Evolutionary conservation across 1,140 invertebrate species (phyloP).

Genomic region (Rhagoletis zephyria): DNA sequence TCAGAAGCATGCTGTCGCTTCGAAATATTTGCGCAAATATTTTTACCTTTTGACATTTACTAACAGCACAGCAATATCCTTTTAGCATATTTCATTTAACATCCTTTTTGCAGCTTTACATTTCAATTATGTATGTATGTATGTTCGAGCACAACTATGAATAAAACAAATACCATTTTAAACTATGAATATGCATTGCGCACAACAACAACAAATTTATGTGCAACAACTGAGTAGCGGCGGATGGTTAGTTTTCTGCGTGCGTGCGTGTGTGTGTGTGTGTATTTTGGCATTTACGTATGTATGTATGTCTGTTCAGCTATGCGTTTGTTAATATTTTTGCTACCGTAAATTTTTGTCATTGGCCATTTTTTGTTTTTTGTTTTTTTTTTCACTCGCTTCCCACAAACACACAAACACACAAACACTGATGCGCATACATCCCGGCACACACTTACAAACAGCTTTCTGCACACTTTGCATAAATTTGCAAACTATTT

Average conservation of each 20-base stretch:
- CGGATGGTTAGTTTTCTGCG: background rate
- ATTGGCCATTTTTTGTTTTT: background rate
- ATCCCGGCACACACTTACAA: background rate
- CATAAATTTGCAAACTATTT: conserved; percentile 9
- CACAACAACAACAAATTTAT: conserved; percentile 4
- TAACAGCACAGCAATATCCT: conserved; percentile 3
- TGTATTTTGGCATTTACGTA: background rate
- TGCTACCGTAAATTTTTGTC: conserved; percentile 23
- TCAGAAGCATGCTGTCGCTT: too few species aligned
- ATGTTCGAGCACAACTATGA: background rate
- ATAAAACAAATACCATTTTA: conserved; percentile 9
- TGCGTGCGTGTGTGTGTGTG: background rate
- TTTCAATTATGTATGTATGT: conserved; percentile 17
- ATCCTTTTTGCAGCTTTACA: conserved; percentile 25
- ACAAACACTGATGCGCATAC: background rate
- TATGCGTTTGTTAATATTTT: background rate
- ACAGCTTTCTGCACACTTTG: conserved; percentile 5
- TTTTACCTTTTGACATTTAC: conserved; percentile 29
- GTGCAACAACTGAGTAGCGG: background rate
- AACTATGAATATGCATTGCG: background rate
- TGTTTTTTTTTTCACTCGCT: background rate
- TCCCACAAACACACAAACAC: background rate
- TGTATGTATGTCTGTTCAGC: background rate
- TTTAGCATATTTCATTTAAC: conserved; percentile 24
- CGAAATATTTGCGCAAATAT: background rate